phyloP scores from a whole-genome alignment of 2,797 vertebrate species.

The Sebastes iracundus region DNA sequence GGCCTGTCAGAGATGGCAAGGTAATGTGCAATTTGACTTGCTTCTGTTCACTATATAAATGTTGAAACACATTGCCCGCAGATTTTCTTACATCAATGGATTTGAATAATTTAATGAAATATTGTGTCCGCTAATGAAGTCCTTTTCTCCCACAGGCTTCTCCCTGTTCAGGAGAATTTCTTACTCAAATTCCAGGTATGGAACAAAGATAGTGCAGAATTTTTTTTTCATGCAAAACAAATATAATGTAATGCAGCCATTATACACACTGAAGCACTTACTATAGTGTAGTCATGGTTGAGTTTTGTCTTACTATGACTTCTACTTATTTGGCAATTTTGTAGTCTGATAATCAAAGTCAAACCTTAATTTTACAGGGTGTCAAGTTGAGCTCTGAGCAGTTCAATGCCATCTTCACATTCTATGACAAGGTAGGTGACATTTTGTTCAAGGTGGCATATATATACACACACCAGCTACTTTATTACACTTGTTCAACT shows the following conservation, averaged over 20 bases:
- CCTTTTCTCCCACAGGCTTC: slow-evolving; percentile 74
- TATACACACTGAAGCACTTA: not conserved
- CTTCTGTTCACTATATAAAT: slow-evolving; percentile 27
- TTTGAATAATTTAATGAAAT: slow-evolving; percentile 49
- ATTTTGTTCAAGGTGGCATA: not conserved
- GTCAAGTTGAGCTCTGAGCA: slow-evolving; percentile 89
- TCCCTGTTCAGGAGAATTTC: slow-evolving; percentile 93
- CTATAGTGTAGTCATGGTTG: not conserved
- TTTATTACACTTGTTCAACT: not conserved
- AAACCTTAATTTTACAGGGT: slow-evolving; percentile 78
- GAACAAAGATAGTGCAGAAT: not conserved
- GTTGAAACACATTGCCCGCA: slow-evolving; percentile 24
- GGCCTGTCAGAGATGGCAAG: slow-evolving; percentile 98
- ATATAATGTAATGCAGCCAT: too few relatives aligned
- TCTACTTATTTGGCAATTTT: not conserved
- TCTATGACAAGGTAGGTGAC: slow-evolving; percentile 92
- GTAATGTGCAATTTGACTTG: slow-evolving; percentile 71
- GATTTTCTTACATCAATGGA: slow-evolving; percentile 12
- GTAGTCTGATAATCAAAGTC: not conserved
- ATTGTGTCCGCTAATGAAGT: slow-evolving; percentile 53
- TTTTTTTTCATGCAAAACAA: not conserved
- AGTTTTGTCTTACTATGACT: not conserved
- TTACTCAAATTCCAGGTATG: slow-evolving; percentile 85
- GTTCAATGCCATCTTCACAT: slow-evolving; percentile 93
- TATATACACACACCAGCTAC: not conserved